phyloP scores from a whole-genome alignment of 1,140 invertebrate species.

The Drosophila leontia region DNA sequence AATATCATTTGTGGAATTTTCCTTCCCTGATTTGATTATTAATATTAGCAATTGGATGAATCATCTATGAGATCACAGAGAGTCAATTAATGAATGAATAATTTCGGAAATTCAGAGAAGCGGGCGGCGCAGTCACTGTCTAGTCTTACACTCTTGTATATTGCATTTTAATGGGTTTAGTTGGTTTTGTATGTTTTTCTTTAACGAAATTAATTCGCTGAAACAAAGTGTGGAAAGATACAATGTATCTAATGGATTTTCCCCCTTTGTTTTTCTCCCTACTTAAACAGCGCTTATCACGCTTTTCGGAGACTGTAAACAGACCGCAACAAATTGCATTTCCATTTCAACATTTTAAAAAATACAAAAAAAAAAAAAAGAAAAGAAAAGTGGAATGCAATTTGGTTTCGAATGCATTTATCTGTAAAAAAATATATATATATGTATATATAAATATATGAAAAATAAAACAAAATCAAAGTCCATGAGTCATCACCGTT shows the following conservation, averaged over 20 bases:
- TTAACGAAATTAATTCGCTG: conserved; percentile 16
- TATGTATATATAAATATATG: conserved; percentile 1
- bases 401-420: conserved; percentile 54
- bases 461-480: conserved; percentile 41
- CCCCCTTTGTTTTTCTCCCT: neutral
- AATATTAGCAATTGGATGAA: conserved; percentile 18
- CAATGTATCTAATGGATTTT: conserved; percentile 24
- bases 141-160: conserved; percentile 7
- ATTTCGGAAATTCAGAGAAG: conserved; percentile 12
- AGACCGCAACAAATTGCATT: conserved; percentile 75
- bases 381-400: conserved; percentile 57
- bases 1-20: neutral
- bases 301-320: conserved; percentile 51
- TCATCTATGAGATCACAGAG: conserved; percentile 44
- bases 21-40: conserved; percentile 7
- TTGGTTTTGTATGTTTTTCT: neutral
- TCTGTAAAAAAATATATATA: conserved; percentile 28
- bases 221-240: conserved; percentile 21
- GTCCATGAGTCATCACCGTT: conserved; percentile 54
- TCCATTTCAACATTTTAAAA: conserved; percentile 58
- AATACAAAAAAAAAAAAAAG: conserved; percentile 1
- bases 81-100: conserved; percentile 29
- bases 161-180: conserved; percentile 29
- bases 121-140: neutral
- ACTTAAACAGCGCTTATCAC: conserved; percentile 30